These are phyloP conservation scores for Pampus argenteus DNA, from an alignment of 2,797 vertebrate genomes.

Conservation along the genomic window DNA sequence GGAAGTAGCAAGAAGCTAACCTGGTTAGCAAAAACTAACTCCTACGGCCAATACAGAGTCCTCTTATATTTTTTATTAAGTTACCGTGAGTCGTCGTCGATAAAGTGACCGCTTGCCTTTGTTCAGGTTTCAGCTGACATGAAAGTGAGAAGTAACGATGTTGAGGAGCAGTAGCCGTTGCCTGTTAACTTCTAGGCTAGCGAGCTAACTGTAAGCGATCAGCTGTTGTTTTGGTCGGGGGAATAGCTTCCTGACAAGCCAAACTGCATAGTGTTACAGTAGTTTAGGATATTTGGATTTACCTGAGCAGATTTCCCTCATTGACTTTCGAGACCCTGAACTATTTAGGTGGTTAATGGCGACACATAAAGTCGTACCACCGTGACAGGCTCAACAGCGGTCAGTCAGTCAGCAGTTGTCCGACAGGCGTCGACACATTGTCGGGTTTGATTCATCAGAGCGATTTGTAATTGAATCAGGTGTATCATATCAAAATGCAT, in stretches of 20 bases:
- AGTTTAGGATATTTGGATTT: neutral
- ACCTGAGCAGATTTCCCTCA: neutral
- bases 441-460: constrained; percentile 17
- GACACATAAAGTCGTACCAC: constrained; percentile 22
- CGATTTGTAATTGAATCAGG: neutral
- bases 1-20: constrained; percentile 66
- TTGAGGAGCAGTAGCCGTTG: constrained; percentile 10
- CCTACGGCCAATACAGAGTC: accelerated
- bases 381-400: constrained; percentile 29
- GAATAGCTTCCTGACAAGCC: constrained; percentile 18
- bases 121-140: neutral
- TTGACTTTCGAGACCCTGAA: neutral
- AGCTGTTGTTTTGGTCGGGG: constrained; percentile 75
- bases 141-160: constrained; percentile 27
- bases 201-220: constrained; percentile 55
- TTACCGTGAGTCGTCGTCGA: accelerated
- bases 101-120: neutral
- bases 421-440: constrained; percentile 18
- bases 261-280: neutral
- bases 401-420: constrained; percentile 45
- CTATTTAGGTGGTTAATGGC: constrained; percentile 42
- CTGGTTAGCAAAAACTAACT: constrained; percentile 12
- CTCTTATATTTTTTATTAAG: accelerated
- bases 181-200: constrained; percentile 68
- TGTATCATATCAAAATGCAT: constrained; percentile 86